phyloP scores from a whole-genome alignment of 2,888 invertebrate genomes.

The Myopa testacea region DNA sequence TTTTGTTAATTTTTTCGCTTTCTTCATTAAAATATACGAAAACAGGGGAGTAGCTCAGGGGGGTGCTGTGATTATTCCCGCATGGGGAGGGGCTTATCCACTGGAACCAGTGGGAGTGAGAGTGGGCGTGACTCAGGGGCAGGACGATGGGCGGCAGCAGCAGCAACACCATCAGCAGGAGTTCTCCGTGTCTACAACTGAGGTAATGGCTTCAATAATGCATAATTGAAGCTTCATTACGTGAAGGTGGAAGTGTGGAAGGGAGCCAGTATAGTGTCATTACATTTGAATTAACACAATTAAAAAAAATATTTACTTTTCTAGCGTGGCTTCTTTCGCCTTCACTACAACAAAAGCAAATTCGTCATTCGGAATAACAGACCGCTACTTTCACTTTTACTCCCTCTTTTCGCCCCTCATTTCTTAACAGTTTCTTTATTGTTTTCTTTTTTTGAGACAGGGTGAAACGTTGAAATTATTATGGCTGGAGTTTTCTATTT shows the following conservation, averaged over 20 bases:
- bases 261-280: slow-evolving; percentile 1
- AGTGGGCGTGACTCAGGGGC: too few relatives aligned
- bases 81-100: background rate
- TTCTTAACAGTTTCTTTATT: background rate
- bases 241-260: background rate
- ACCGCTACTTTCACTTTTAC: background rate
- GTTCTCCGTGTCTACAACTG: background rate
- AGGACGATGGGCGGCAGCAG: too few relatives aligned
- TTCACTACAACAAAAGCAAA: background rate
- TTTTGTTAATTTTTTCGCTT: background rate
- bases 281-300: slow-evolving; percentile 20
- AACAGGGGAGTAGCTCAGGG: background rate
- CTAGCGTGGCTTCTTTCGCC: background rate
- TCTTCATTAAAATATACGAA: background rate
- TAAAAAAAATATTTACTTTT: background rate
- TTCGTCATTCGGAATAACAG: too few relatives aligned
- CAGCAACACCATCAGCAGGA: background rate
- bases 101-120: too few relatives aligned
- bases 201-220: background rate
- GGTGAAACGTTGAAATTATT: background rate
- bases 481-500: background rate
- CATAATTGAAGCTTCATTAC: background rate
- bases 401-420: too few relatives aligned
- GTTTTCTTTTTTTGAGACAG: background rate
- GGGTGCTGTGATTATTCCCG: background rate